A percentile compares a stretch with the other conserved stretches of the same genome.
Evolutionary conservation across 1,140 invertebrate genomes (phyloP).

Genomic region (Pseudomyrmex dendroicus): DNA sequence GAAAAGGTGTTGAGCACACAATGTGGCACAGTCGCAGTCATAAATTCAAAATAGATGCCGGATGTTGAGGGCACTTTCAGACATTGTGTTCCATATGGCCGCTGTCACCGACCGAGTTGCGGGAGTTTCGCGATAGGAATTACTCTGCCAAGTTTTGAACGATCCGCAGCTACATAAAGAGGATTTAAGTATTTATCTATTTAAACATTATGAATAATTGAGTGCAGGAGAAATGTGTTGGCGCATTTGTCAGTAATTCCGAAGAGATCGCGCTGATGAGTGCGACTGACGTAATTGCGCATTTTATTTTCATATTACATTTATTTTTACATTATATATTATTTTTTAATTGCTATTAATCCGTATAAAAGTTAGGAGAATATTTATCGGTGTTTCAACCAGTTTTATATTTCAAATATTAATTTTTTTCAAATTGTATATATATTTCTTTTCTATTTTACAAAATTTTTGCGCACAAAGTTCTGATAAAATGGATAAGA

Average conservation of each 20-base stretch:
- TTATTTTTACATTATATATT: neutral
- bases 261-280: no score
- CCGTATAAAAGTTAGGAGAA: neutral
- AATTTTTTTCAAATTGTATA: no score
- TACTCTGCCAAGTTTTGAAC: constrained; percentile 18
- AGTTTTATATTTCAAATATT: no score
- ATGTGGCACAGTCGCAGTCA: constrained; percentile 13
- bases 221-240: neutral
- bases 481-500: neutral
- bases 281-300: no score
- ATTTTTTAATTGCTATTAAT: neutral
- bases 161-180: neutral
- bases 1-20: no score
- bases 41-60: constrained; percentile 67
- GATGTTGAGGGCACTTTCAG: constrained; percentile 50
- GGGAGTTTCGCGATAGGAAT: constrained; percentile 33
- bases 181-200: neutral
- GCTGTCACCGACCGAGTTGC: constrained; percentile 24
- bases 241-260: no score
- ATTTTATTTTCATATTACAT: neutral
- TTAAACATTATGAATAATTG: neutral
- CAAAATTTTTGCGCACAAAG: no score
- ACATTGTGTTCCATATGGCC: constrained; percentile 48
- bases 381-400: neutral
- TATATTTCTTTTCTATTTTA: no score